Evolutionary conservation across 2,888 invertebrate species (phyloP), one percentile per base, ranked within the genome.

Genomic region (Scaptodrosophila latifasciaeformis): DNA sequence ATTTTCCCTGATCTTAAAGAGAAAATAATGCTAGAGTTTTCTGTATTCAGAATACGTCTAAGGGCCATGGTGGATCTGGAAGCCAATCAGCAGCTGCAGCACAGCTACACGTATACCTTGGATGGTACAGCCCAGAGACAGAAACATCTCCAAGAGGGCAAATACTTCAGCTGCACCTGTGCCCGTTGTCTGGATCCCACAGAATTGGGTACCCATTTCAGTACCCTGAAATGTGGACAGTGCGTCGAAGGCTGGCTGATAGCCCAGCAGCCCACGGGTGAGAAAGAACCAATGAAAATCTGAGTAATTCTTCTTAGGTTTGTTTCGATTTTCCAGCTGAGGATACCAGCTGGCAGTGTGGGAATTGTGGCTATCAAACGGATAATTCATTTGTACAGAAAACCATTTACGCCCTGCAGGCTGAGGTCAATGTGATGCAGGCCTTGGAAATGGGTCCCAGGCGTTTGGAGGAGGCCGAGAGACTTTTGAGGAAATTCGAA

Each of bases 121-220:
- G 90, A 91, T 50, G 93, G 93, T 0, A 95, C 95, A 0, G 79
- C 91, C 10, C 85, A 91, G 30, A 88, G 96, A 0, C 89, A 94
- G 42, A 90, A 90, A 62, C 91, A 90, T 81, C 87, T 96, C 2
- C 87, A 88, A 48, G 90, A 91, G 75, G 92, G 93, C 21, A 95
- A 95, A 88, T 93, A 92, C 85, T 96, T 96, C 84, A 88, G 89
- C 13, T 96, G 95, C 84, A 89, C 88, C 24, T 96, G 95, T 70
- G 76, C 86, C 2, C 89, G 95, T 47, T 96, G 95, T 81, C 87
- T 89, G 1, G 95, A 95, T 84, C 92, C 94, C 7, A 92, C 91
- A 0, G 96, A 96, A 82, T 85, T 95, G 40, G 92, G 91, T 6
- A 93, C 95, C 0, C 90, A 94, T 78, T 89, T 93, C 80, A 92